Evolutionary conservation across 1,140 invertebrate species (phyloP).

Genomic region (Penaeus indicus): DNA sequence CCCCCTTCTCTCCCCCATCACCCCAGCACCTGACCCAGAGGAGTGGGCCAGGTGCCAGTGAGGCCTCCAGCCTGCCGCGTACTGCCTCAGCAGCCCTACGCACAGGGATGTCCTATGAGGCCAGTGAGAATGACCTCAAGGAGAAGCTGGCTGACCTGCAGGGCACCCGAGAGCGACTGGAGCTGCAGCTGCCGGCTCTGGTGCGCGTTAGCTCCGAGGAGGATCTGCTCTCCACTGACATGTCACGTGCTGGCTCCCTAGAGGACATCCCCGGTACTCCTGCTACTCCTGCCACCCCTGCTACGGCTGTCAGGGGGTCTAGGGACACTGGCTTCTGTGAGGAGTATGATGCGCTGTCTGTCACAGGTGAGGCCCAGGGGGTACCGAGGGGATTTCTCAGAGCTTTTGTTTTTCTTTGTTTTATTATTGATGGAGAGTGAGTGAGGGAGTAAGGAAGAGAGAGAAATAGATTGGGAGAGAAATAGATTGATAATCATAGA

Average conservation of each 20-base stretch:
- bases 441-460: too few species aligned
- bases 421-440: background rate
- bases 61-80: slow-evolving; percentile 24
- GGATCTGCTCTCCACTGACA: slow-evolving; percentile 51
- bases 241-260: slow-evolving; percentile 50
- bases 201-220: slow-evolving; percentile 51
- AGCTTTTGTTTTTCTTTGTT: background rate
- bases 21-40: too few species aligned
- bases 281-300: background rate
- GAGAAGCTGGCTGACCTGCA: slow-evolving; percentile 46
- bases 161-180: slow-evolving; percentile 39
- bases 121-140: slow-evolving; percentile 42
- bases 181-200: slow-evolving; percentile 42
- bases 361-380: background rate
- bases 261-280: slow-evolving; percentile 47
- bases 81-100: background rate
- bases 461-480: too few species aligned
- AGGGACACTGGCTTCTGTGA: slow-evolving; percentile 19
- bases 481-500: too few species aligned
- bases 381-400: background rate
- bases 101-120: background rate
- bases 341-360: slow-evolving; percentile 13
- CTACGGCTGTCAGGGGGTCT: background rate
- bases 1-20: too few species aligned
- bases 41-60: background rate